phyloP scores from a whole-genome alignment of 2,113 vertebrate species.

The Lutjanus erythropterus region DNA sequence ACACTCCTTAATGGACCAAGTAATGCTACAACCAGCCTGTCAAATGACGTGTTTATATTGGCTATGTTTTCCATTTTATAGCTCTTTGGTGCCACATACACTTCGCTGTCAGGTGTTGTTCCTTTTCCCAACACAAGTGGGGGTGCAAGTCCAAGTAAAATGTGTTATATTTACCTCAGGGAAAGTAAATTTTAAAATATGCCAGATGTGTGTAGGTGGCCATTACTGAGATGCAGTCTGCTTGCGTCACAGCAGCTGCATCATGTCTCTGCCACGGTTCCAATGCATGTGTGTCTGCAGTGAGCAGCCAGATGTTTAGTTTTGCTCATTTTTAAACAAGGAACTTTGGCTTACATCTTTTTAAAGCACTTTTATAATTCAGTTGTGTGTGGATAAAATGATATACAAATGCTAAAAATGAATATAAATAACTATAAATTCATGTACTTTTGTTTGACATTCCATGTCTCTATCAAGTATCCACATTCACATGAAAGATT shows the following conservation, averaged over 20 bases:
- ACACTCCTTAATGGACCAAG: not conserved
- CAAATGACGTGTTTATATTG: not conserved
- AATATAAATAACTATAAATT: too few species aligned
- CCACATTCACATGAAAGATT: not conserved
- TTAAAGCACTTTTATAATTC: too few species aligned
- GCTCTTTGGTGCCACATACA: not conserved
- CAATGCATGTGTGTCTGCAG: not conserved
- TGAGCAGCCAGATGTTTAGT: not conserved
- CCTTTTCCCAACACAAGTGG: not conserved
- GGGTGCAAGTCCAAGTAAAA: not conserved
- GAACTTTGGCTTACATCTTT: not conserved
- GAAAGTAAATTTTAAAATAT: not conserved
- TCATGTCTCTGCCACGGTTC: not conserved
- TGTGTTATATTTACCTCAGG: conserved; percentile 7
- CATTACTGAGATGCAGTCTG: conserved; percentile 1
- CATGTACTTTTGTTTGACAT: too few species aligned
- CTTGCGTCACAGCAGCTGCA: not conserved
- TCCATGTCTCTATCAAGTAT: not conserved
- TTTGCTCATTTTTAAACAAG: not conserved
- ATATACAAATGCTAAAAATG: too few species aligned
- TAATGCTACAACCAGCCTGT: conserved; percentile 18
- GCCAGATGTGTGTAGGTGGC: conserved; percentile 5
- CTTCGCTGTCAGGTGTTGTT: not conserved
- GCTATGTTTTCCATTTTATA: not conserved
- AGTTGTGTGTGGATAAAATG: not conserved